Base-by-base conservation (phyloP, 2,888 invertebrate genomes). In the Bombylius discolor region DNA sequence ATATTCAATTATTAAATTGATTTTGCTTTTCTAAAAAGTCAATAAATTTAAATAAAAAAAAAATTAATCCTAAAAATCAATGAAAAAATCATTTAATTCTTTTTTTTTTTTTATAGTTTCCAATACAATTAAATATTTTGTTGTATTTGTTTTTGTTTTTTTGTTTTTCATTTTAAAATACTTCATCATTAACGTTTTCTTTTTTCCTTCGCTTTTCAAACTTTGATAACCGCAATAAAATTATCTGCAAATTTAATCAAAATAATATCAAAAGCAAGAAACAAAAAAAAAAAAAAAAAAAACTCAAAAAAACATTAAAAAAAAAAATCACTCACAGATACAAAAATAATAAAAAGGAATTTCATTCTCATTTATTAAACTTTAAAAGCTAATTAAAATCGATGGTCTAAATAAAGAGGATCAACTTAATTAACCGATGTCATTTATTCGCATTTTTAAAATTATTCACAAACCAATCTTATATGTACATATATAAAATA, bases 371-470 rank as follows among this genome's bases (percentile, higher is more conserved):
- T 23, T 23, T 23, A 42, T 11, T 11, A 11, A 4, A 42, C 12
- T 42, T 42, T 42, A 50, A 50, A 55, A 51, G 50, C 55, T 55
- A 55, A 55, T 55, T 55, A 55, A 55, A 50, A 45, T 47, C 50
- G 55, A 55, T 55, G 55, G 55, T 36, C 50, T 55, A 55, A 50
- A 55, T 55, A 55, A 55, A 55, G 50, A 42, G 47, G 55, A 55
- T 55, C 55, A 50, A 55, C 50, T 49, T 55, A 55, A 55, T 55
- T 55, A 50, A 50, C 4, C 5, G 11, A 42, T 11, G 11, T 42
- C 39, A 11, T 42, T 42, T 11, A 42, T 42, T 42, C 39, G 11
- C 1, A 36, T 36, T 36, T 8, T 36, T 5, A 7, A 42, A 11
- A 42, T 4, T 42, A 42, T 42, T 11, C 11, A 42, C 39, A 42